Conservation (phyloP, 2,888 invertebrate species). For the Cheiracanthium punctorium region DNA sequence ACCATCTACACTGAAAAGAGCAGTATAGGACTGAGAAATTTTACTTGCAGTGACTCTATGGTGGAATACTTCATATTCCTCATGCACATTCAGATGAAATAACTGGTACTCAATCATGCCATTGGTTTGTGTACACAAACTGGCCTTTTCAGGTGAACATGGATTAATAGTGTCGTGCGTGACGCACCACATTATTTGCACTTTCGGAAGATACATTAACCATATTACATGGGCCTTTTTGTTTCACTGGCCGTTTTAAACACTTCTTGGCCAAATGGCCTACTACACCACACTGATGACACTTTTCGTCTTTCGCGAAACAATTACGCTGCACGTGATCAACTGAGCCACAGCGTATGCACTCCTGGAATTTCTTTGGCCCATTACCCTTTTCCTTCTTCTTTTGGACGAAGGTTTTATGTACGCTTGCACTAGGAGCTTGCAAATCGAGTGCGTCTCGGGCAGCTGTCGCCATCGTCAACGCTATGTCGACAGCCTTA, state of each 20-base stretch:
- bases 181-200: too few relatives aligned
- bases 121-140: too few relatives aligned
- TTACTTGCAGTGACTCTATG: background rate
- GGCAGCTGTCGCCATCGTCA: background rate
- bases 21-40: background rate
- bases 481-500: background rate
- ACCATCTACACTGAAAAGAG: background rate
- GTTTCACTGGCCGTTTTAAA: background rate
- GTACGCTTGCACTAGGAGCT: too few relatives aligned
- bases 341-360: background rate
- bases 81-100: too few relatives aligned
- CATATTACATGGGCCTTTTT: background rate
- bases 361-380: too few relatives aligned
- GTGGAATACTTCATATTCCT: background rate
- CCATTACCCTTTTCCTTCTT: too few relatives aligned
- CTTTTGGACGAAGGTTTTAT: too few relatives aligned
- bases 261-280: conserved; percentile 4
- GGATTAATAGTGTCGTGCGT: too few relatives aligned
- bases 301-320: background rate
- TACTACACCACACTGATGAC: background rate
- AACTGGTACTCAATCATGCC: too few relatives aligned
- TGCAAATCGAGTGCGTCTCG: too few relatives aligned
- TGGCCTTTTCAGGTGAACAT: too few relatives aligned
- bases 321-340: background rate
- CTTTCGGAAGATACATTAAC: background rate